Conservation (phyloP, 2,888 invertebrate genomes). For the Drosophila tanythrix region DNA sequence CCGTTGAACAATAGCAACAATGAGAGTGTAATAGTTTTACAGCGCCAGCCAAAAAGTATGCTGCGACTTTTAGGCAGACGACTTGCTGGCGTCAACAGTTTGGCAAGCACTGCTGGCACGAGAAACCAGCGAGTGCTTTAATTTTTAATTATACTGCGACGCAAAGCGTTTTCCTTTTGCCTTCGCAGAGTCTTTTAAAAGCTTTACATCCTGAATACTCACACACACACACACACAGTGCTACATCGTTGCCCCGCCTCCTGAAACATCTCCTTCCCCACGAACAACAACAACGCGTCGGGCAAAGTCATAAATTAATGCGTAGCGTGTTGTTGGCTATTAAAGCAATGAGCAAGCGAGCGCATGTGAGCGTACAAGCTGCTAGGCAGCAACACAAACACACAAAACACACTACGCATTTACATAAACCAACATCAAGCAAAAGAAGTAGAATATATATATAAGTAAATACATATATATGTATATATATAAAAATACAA, state of each 20-base stretch:
- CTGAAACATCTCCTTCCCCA: neutral
- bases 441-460: slow-evolving; percentile 44
- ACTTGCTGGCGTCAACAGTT: slow-evolving; percentile 73
- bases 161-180: slow-evolving; percentile 32
- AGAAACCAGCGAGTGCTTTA: slow-evolving; percentile 37
- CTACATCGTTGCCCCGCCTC: neutral
- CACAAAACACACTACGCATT: slow-evolving; percentile 44
- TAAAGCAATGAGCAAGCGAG: slow-evolving; percentile 78
- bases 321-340: slow-evolving; percentile 80
- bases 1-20: slow-evolving; percentile 16
- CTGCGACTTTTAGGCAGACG: slow-evolving; percentile 68
- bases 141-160: slow-evolving; percentile 55
- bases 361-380: slow-evolving; percentile 72
- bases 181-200: slow-evolving; percentile 46
- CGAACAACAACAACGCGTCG: slow-evolving; percentile 14
- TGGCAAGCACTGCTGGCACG: slow-evolving; percentile 16
- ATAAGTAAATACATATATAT: slow-evolving; percentile 25
- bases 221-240: neutral
- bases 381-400: slow-evolving; percentile 58
- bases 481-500: slow-evolving; percentile 20
- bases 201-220: slow-evolving; percentile 37
- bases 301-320: slow-evolving; percentile 76
- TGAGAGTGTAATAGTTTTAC: slow-evolving; percentile 66
- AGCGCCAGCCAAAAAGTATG: slow-evolving; percentile 73
- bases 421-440: slow-evolving; percentile 73